These are phyloP conservation scores for Nyleta sp. DNA, from an alignment of 2,888 invertebrate species.

Conservation along the genomic window DNA sequence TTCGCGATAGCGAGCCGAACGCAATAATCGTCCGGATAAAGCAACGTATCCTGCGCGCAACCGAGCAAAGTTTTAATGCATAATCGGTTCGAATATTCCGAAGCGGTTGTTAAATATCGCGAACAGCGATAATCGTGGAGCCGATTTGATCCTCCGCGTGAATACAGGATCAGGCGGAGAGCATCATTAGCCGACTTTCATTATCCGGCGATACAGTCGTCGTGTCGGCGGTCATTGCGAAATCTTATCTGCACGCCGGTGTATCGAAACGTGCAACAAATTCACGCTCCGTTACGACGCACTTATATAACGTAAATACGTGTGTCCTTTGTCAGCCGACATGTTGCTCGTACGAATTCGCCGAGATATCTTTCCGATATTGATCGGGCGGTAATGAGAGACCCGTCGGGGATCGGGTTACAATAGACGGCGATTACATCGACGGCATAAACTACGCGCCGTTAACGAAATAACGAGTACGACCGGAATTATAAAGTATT, in stretches of 20 bases:
- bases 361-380: constrained; percentile 44
- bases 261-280: constrained; percentile 42
- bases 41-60: neutral
- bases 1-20: neutral
- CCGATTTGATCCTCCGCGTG: constrained; percentile 31
- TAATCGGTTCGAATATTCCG: constrained; percentile 29
- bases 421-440: constrained; percentile 42
- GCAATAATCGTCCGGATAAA: neutral
- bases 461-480: constrained; percentile 47
- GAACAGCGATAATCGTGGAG: constrained; percentile 29
- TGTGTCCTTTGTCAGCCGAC: constrained; percentile 43
- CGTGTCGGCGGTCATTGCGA: constrained; percentile 33
- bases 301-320: constrained; percentile 45
- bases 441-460: constrained; percentile 25
- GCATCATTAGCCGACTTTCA: constrained; percentile 42
- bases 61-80: constrained; percentile 38
- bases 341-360: constrained; percentile 46
- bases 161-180: constrained; percentile 35
- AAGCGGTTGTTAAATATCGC: constrained; percentile 26
- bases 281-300: constrained; percentile 38
- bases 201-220: constrained; percentile 45
- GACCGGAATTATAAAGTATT: constrained; percentile 39
- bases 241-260: constrained; percentile 40
- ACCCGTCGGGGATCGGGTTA: constrained; percentile 25
- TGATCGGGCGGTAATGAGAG: constrained; percentile 47